A percentile compares a stretch with the other conserved stretches of the same genome.
Evolutionary conservation across 2,888 invertebrate genomes (phyloP).

Genomic region (Acanthococcus lagerstroemiae): DNA sequence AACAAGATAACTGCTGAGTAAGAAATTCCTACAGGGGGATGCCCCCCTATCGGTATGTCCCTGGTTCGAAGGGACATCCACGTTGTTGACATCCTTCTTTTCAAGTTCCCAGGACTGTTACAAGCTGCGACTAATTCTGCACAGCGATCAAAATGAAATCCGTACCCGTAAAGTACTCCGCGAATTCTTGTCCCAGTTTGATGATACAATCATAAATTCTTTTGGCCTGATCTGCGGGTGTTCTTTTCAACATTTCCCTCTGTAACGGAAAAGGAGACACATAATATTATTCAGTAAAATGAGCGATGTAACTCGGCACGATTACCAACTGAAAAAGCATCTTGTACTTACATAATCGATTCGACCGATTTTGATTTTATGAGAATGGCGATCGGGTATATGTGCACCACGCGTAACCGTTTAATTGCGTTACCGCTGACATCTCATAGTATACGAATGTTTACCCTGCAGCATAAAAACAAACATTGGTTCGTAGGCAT

Average conservation of each 20-base stretch:
- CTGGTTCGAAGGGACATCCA: too few relatives aligned
- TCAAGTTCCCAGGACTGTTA: too few relatives aligned
- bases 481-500: too few relatives aligned
- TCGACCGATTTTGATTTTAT: slow-evolving; percentile 96
- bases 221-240: slow-evolving; percentile 96
- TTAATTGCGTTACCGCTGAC: slow-evolving; percentile 99
- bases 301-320: too few relatives aligned
- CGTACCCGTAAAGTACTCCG: slow-evolving; percentile 90
- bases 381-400: slow-evolving; percentile 96
- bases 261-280: slow-evolving; percentile 41
- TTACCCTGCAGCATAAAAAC: slow-evolving; percentile 59
- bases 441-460: slow-evolving; percentile 98
- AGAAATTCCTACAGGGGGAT: too few relatives aligned
- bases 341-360: slow-evolving; percentile 81
- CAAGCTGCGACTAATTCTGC: too few relatives aligned
- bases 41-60: too few relatives aligned
- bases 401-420: slow-evolving; percentile 92
- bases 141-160: slow-evolving; percentile 16
- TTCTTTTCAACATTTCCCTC: slow-evolving; percentile 98
- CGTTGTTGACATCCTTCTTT: too few relatives aligned
- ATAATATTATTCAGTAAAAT: too few relatives aligned
- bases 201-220: slow-evolving; percentile 91
- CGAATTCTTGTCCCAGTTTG: slow-evolving; percentile 97
- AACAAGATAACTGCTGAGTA: too few relatives aligned
- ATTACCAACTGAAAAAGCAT: not conserved